Percentiles rank a stretch among this genome's conserved stretches.
These are phyloP conservation scores for Novumbra hubbsi DNA, from an alignment of 2,797 vertebrate genomes.

Conservation along the genomic window DNA sequence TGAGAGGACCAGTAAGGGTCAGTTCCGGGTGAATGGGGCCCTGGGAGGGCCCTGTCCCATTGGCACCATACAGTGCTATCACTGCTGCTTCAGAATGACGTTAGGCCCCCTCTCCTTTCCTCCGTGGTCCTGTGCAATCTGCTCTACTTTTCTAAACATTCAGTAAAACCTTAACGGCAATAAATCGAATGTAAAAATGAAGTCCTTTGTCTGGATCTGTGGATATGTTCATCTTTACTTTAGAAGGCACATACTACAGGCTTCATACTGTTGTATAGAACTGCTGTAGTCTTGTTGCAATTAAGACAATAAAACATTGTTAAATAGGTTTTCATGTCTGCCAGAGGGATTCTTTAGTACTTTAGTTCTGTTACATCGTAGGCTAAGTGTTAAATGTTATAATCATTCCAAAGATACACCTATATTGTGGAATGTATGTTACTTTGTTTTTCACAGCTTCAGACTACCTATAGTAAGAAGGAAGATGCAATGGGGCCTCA, in stretches of 20 bases:
- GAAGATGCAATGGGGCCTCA: not conserved
- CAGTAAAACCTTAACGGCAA: constrained; percentile 69
- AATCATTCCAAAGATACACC: not conserved
- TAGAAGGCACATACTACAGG: not conserved
- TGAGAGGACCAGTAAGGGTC: not conserved
- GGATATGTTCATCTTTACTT: not conserved
- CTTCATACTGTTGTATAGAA: not conserved
- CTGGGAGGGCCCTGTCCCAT: not conserved
- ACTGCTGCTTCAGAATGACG: constrained; percentile 6
- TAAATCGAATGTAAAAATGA: constrained; percentile 39
- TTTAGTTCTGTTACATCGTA: not conserved
- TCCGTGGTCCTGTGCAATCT: constrained; percentile 43
- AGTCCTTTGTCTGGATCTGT: not conserved
- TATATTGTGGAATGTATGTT: not conserved
- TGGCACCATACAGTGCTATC: not conserved
- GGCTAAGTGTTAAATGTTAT: not conserved
- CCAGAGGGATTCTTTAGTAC: not conserved
- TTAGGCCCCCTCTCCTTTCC: constrained; percentile 20
- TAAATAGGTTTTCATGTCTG: not conserved
- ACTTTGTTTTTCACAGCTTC: not conserved
- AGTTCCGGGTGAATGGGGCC: not conserved
- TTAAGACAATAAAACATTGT: not conserved
- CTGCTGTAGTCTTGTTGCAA: not conserved
- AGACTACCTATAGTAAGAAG: not conserved
- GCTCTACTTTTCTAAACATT: constrained; percentile 68